phyloP scores from a whole-genome alignment of 1,140 invertebrate genomes.

The Macrosteles quadrilineatus region DNA sequence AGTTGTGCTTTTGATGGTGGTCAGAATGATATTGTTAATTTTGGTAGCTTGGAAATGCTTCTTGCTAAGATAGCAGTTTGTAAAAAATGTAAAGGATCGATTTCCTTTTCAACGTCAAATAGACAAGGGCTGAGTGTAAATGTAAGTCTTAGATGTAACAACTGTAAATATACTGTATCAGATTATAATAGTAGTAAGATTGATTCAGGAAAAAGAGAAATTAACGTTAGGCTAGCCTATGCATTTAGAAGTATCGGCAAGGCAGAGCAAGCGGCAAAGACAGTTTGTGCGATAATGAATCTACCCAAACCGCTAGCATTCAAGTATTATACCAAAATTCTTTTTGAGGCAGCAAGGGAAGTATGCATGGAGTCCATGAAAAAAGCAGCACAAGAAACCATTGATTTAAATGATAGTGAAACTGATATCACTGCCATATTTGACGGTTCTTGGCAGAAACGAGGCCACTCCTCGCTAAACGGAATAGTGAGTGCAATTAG shows the following conservation, averaged over 20 bases:
- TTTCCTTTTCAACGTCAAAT: neutral
- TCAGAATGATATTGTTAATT: neutral
- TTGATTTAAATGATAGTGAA: neutral
- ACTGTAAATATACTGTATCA: neutral
- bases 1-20: neutral
- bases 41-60: neutral
- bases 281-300: neutral
- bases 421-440: slow-evolving; percentile 5
- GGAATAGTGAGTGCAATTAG: slow-evolving; percentile 7
- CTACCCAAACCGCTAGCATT: neutral
- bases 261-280: neutral
- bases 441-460: slow-evolving; percentile 24
- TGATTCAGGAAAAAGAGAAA: neutral
- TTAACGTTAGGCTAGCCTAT: slow-evolving; percentile 16
- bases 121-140: neutral
- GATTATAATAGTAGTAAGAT: slow-evolving; percentile 4
- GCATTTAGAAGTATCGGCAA: slow-evolving; percentile 16
- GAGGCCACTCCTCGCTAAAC: neutral
- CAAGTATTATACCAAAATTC: neutral
- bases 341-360: neutral
- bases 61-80: neutral
- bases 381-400: neutral
- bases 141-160: neutral
- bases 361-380: slow-evolving; percentile 13
- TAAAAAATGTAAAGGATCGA: neutral